Base-by-base conservation (phyloP, 2,888 invertebrate genomes). In the Tipula unca region DNA sequence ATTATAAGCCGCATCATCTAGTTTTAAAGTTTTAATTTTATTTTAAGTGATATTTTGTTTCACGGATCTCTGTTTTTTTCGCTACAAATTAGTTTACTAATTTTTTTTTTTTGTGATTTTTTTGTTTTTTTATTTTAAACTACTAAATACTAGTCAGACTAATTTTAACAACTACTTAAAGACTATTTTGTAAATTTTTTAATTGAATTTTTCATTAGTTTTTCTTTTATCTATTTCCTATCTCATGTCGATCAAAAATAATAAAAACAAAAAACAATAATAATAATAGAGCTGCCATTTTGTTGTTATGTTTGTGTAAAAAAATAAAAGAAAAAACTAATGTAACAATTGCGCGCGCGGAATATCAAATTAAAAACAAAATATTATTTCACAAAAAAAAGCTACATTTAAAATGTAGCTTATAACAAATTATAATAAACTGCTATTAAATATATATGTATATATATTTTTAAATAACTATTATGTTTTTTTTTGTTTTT, bases 71-170 rank as follows among this genome's bases (percentile, higher is more conserved):
- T 1, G 83, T 83, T 83, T 83, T 32, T 32, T 83, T 32, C 25
- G 32, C 83, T 83, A 83, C 83, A 83, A 83, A 83, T 83, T 83
- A 48, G n/a, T 32, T 83, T 32, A 17, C n/a, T 83, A 29, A 32
- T 83, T 29, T 83, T 8, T 32, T 83, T 83, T 29, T 83, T 83
- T 83, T 83, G 10, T 29, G 8, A 17, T 83, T 83, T 83, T 29
- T 83, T 83, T 83, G 6, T 32, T 32, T 83, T 83, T 83, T 32
- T 82, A 82, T 17, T 83, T 83, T 83, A 32, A 83, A 83, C 83
- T 83, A 83, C 83, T 83, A 83, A 35, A 83, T 83, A 83, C 83
- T 83, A 83, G 83, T 83, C 83, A 83, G 83, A 83, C 83, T 83
- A 83, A 83, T 83, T 32, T 83, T 83, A 83, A 83, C 35, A 32